Evolutionary conservation across 2,888 invertebrate genomes (phyloP).

Genomic region (Brenthis ino): DNA sequence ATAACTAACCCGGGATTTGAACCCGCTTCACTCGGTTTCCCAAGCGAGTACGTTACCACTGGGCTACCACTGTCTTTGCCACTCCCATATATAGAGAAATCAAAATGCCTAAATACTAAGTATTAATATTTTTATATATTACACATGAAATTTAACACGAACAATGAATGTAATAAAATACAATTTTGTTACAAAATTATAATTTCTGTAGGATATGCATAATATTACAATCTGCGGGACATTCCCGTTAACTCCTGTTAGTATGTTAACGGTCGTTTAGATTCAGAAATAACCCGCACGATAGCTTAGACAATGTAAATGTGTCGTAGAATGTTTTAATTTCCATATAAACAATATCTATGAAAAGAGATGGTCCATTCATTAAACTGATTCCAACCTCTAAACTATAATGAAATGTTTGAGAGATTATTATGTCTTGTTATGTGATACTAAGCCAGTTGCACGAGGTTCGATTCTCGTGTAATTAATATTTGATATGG

Average conservation of each 20-base stretch:
- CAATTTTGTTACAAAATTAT: slow-evolving; percentile 29
- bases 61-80: no score
- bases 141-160: not conserved
- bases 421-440: no score
- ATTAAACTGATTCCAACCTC: slow-evolving; percentile 16
- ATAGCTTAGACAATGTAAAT: slow-evolving; percentile 37
- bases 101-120: not conserved
- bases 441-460: no score
- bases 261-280: slow-evolving; percentile 33
- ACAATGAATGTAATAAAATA: slow-evolving; percentile 32
- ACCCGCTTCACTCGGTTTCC: no score
- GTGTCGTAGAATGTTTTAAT: slow-evolving; percentile 39
- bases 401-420: no score
- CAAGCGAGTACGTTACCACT: no score
- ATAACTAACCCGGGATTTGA: no score
- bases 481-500: no score
- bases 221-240: slow-evolving; percentile 37
- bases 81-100: no score
- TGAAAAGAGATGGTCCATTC: slow-evolving; percentile 20
- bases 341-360: slow-evolving; percentile 36
- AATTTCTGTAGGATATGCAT: slow-evolving; percentile 31
- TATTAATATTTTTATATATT: no score
- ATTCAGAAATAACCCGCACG: slow-evolving; percentile 34
- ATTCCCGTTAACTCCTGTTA: slow-evolving; percentile 40
- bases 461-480: no score